phyloP scores from a whole-genome alignment of 2,113 vertebrate genomes.

The Platichthys stellatus region DNA sequence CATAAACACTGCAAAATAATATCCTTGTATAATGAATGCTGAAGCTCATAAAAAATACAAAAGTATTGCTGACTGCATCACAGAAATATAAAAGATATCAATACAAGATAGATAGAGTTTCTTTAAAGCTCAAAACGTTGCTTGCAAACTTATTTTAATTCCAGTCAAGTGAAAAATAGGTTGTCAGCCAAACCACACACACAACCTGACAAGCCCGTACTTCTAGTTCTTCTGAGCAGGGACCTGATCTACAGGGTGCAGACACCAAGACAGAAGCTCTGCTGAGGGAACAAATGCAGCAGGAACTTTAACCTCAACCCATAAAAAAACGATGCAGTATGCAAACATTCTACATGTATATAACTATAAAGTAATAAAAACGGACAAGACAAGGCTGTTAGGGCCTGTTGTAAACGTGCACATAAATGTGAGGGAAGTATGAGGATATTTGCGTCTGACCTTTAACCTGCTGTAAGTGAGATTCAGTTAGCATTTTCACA shows the following conservation, averaged over 20 bases:
- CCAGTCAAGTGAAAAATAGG: neutral
- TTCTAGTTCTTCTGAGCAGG: neutral
- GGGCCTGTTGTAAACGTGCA: too few species aligned
- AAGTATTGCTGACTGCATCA: too few species aligned
- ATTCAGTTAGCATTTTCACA: too few species aligned
- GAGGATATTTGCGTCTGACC: too few species aligned
- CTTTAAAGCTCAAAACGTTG: neutral
- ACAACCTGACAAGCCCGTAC: neutral
- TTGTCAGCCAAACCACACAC: neutral
- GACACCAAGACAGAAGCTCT: slow-evolving; percentile 4
- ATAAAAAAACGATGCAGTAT: neutral
- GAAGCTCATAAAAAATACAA: too few species aligned
- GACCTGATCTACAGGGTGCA: neutral
- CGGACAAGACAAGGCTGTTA: neutral
- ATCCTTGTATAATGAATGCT: too few species aligned
- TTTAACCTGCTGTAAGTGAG: too few species aligned
- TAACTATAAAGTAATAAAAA: neutral
- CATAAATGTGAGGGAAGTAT: too few species aligned
- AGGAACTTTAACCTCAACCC: neutral
- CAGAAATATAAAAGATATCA: too few species aligned
- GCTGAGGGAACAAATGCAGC: neutral
- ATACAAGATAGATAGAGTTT: neutral
- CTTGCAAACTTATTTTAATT: neutral
- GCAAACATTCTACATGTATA: neutral
- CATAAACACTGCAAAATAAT: too few species aligned